Conservation (phyloP, 2,888 invertebrate species). For the Drosophila diplacantha region DNA sequence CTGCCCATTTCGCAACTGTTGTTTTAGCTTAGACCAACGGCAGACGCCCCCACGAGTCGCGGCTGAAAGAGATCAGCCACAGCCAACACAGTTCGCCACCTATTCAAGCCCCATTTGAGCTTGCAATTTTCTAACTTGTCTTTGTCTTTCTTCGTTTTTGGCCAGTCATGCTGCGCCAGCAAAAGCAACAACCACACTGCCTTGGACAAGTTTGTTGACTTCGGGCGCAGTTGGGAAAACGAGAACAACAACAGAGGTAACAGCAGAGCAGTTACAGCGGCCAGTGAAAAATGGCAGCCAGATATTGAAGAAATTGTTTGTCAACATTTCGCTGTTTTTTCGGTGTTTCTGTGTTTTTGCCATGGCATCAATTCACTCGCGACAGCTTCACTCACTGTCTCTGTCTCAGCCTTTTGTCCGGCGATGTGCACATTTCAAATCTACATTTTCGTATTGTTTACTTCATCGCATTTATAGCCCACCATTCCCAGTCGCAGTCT, state of each 20-base stretch:
- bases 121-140: constrained; percentile 35
- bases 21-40: constrained; percentile 39
- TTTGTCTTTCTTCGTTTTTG: constrained; percentile 32
- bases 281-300: constrained; percentile 37
- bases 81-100: constrained; percentile 9
- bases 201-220: constrained; percentile 68
- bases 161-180: constrained; percentile 47
- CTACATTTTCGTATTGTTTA: constrained; percentile 52
- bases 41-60: constrained; percentile 18
- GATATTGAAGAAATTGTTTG: constrained; percentile 59
- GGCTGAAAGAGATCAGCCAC: constrained; percentile 7
- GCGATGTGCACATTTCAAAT: constrained; percentile 57
- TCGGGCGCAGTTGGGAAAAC: constrained; percentile 40
- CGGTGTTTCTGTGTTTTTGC: constrained; percentile 37
- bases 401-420: constrained; percentile 51
- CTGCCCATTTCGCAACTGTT: constrained; percentile 44
- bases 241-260: constrained; percentile 15
- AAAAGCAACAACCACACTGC: constrained; percentile 6
- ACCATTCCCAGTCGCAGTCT: constrained; percentile 55
- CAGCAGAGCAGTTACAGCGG: neutral
- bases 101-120: constrained; percentile 6
- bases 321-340: constrained; percentile 43
- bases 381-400: constrained; percentile 32
- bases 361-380: constrained; percentile 41
- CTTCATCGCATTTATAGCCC: constrained; percentile 52